phyloP scores from a whole-genome alignment of 1,140 invertebrate species.

The Drosophila navojoa region DNA sequence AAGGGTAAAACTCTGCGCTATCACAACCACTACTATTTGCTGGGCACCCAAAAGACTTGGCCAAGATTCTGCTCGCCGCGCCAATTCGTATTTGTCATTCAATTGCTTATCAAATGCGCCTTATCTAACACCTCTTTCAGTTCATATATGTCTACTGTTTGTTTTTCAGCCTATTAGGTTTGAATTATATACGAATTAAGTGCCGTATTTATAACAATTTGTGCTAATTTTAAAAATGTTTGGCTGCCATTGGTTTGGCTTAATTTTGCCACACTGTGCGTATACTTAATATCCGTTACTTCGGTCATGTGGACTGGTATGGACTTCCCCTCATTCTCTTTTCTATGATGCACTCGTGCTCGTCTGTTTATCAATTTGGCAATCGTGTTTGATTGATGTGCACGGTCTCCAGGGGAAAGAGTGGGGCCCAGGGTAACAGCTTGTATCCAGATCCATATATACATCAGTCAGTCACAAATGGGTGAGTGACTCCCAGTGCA shows the following conservation, averaged over 20 bases:
- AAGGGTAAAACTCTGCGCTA: slow-evolving; percentile 68
- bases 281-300: slow-evolving; percentile 46
- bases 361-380: slow-evolving; percentile 36
- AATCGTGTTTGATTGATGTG: slow-evolving; percentile 33
- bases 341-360: slow-evolving; percentile 5
- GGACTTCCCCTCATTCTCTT: too few relatives aligned
- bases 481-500: slow-evolving; percentile 21
- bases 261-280: slow-evolving; percentile 35
- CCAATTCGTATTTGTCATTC: slow-evolving; percentile 11
- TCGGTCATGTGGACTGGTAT: slow-evolving; percentile 19
- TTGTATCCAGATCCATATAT: slow-evolving; percentile 19
- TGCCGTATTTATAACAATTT: slow-evolving; percentile 29
- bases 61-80: not conserved
- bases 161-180: slow-evolving; percentile 1
- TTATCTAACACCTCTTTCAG: slow-evolving; percentile 29
- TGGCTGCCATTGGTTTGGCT: not conserved
- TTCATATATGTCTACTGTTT: not conserved
- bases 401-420: not conserved
- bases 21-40: slow-evolving; percentile 36
- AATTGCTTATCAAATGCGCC: slow-evolving; percentile 25
- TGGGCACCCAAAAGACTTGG: slow-evolving; percentile 1
- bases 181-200: slow-evolving; percentile 15
- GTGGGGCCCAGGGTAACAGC: not conserved
- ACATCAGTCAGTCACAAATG: slow-evolving; percentile 21
- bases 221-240: slow-evolving; percentile 40